Percentiles rank a stretch among this genome's conserved stretches.
Conservation (phyloP, 2,888 invertebrate species). For the Drosophila glabriapex region DNA sequence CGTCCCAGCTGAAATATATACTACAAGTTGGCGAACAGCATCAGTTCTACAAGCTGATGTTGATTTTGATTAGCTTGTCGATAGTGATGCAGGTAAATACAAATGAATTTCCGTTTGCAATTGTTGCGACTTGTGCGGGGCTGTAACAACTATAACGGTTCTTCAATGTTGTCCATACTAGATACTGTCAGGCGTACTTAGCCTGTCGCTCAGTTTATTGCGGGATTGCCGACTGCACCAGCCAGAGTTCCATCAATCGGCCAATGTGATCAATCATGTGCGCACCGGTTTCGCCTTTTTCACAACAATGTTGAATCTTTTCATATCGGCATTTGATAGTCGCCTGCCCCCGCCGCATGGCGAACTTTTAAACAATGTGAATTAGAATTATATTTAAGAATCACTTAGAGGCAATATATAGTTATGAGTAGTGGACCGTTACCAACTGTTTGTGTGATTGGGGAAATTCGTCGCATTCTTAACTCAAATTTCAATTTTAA, state of each 20-base stretch:
- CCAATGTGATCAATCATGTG: constrained; percentile 89
- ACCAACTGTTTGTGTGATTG: constrained; percentile 39
- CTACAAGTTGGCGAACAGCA: constrained; percentile 93
- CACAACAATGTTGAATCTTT: constrained; percentile 91
- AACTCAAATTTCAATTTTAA: constrained; percentile 46
- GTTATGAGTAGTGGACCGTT: background rate
- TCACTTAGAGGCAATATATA: background rate
- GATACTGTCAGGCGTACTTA: constrained; percentile 91
- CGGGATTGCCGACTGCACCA: constrained; percentile 92
- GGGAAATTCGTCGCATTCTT: constrained; percentile 23
- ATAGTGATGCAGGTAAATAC: constrained; percentile 93
- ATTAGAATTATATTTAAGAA: constrained; percentile 31
- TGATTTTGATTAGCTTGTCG: constrained; percentile 92
- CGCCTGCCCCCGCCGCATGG: constrained; percentile 82
- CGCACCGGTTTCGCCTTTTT: constrained; percentile 90
- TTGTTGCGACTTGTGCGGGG: constrained; percentile 19
- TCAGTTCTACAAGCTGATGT: constrained; percentile 93
- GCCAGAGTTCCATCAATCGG: constrained; percentile 89
- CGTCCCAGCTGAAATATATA: constrained; percentile 94
- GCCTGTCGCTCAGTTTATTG: constrained; percentile 90
- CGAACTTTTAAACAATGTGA: constrained; percentile 68
- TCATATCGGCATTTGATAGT: constrained; percentile 93
- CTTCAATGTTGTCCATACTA: constrained; percentile 79
- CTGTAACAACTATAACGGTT: constrained; percentile 47
- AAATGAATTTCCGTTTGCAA: background rate